Evolutionary conservation across 1,140 invertebrate species (phyloP).

Genomic region (Oryzaephilus surinamensis): DNA sequence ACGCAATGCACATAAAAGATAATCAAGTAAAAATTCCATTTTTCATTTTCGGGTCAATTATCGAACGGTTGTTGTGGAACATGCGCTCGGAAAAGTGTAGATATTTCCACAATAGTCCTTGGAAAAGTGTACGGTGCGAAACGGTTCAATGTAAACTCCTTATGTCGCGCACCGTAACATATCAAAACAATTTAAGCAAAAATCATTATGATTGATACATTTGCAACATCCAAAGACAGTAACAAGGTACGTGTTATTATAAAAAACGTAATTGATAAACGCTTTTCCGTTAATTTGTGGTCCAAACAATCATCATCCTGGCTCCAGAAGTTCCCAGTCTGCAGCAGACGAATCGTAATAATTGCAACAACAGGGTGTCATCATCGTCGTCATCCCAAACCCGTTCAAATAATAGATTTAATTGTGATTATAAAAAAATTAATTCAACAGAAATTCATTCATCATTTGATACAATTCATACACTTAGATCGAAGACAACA

Average conservation of each 20-base stretch:
- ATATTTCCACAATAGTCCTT: constrained; percentile 12
- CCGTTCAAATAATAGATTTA: constrained; percentile 13
- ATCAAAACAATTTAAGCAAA: constrained; percentile 15
- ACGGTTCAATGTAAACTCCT: constrained; percentile 5
- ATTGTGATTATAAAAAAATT: neutral
- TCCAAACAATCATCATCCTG: constrained; percentile 21
- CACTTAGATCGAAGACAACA: too few species aligned
- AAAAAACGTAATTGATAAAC: constrained; percentile 9
- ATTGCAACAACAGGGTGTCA: constrained; percentile 14
- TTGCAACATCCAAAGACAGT: constrained; percentile 10
- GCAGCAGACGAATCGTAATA: constrained; percentile 17
- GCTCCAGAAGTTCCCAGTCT: constrained; percentile 26
- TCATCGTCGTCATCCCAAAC: constrained; percentile 13
- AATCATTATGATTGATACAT: constrained; percentile 28
- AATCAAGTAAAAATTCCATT: too few species aligned
- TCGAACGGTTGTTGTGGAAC: constrained; percentile 19
- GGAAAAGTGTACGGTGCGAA: constrained; percentile 2
- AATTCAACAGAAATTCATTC: too few species aligned
- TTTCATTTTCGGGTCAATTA: constrained; percentile 16
- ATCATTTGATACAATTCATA: too few species aligned
- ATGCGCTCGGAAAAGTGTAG: constrained; percentile 13
- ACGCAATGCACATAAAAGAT: too few species aligned
- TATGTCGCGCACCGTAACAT: constrained; percentile 26
- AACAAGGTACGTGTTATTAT: constrained; percentile 11
- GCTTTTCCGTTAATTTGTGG: constrained; percentile 15